Percentiles rank a stretch among this genome's conserved stretches.
Evolutionary conservation across 2,888 invertebrate genomes (phyloP).

Genomic region (Hypolimnas misippus): DNA sequence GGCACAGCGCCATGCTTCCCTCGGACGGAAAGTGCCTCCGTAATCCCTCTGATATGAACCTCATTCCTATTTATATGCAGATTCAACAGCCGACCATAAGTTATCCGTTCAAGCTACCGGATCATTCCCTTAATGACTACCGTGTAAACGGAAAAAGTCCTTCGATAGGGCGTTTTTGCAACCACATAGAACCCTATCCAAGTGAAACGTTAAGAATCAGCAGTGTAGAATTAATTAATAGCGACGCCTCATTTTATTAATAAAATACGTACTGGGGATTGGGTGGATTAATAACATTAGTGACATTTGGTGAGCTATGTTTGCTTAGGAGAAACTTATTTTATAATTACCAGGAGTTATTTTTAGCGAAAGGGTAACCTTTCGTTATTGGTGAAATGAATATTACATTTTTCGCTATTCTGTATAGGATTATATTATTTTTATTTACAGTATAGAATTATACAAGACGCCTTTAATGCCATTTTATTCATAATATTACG

Average conservation of each 20-base stretch:
- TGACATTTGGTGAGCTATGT: slow-evolving; percentile 33
- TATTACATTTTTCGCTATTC: background rate
- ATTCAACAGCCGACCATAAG: slow-evolving; percentile 80
- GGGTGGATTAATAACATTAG: slow-evolving; percentile 58
- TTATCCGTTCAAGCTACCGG: slow-evolving; percentile 76
- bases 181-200: slow-evolving; percentile 59
- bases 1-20: slow-evolving; percentile 45
- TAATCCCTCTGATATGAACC: slow-evolving; percentile 61
- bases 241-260: slow-evolving; percentile 75
- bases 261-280: slow-evolving; percentile 65
- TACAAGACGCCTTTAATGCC: too few relatives aligned
- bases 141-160: slow-evolving; percentile 73
- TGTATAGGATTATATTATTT: background rate
- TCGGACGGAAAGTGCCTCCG: slow-evolving; percentile 43
- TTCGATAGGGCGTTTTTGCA: slow-evolving; percentile 63
- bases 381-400: background rate
- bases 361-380: background rate
- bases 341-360: background rate
- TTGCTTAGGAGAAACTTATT: slow-evolving; percentile 26
- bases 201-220: slow-evolving; percentile 61
- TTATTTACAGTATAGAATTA: too few relatives aligned
- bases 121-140: slow-evolving; percentile 78
- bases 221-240: slow-evolving; percentile 76
- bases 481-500: too few relatives aligned
- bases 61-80: slow-evolving; percentile 82